phyloP scores from a whole-genome alignment of 2,888 invertebrate genomes.

The Polymixis flavicincta region DNA sequence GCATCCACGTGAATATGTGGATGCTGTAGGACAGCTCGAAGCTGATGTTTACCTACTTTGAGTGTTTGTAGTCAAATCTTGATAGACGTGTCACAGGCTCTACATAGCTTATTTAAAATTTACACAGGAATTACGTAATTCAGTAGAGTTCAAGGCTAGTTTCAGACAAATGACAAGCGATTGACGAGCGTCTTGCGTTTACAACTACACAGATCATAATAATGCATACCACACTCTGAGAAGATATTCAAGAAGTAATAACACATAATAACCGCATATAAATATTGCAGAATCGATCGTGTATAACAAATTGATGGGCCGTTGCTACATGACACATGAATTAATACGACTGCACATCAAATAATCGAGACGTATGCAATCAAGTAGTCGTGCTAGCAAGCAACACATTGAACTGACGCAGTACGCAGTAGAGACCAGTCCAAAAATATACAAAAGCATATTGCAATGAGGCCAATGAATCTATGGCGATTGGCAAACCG shows the following conservation, averaged over 20 bases:
- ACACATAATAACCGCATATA: slow-evolving; percentile 44
- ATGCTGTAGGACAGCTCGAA: not conserved
- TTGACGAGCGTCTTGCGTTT: slow-evolving; percentile 30
- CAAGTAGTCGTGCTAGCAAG: slow-evolving; percentile 65
- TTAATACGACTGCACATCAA: slow-evolving; percentile 52
- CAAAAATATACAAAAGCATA: slow-evolving; percentile 79
- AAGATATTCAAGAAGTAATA: slow-evolving; percentile 46
- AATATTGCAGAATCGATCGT: slow-evolving; percentile 45
- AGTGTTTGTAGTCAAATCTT: slow-evolving; percentile 26
- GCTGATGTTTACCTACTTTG: slow-evolving; percentile 23
- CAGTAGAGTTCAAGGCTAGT: slow-evolving; percentile 43
- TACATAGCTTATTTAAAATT: slow-evolving; percentile 19
- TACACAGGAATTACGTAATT: no score
- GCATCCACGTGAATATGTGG: not conserved
- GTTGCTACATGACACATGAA: slow-evolving; percentile 51
- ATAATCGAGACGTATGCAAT: slow-evolving; percentile 57
- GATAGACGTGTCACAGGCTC: slow-evolving; percentile 17
- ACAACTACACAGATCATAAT: slow-evolving; percentile 26
- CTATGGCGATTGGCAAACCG: slow-evolving; percentile 59
- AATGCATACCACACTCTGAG: slow-evolving; percentile 37
- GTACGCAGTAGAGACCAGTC: slow-evolving; percentile 74
- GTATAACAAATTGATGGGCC: slow-evolving; percentile 46
- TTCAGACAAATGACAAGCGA: slow-evolving; percentile 30
- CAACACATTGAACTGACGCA: slow-evolving; percentile 69
- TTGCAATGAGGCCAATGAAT: slow-evolving; percentile 68